Conservation (phyloP, 2,797 vertebrate genomes). For the Phoebastria nigripes region DNA sequence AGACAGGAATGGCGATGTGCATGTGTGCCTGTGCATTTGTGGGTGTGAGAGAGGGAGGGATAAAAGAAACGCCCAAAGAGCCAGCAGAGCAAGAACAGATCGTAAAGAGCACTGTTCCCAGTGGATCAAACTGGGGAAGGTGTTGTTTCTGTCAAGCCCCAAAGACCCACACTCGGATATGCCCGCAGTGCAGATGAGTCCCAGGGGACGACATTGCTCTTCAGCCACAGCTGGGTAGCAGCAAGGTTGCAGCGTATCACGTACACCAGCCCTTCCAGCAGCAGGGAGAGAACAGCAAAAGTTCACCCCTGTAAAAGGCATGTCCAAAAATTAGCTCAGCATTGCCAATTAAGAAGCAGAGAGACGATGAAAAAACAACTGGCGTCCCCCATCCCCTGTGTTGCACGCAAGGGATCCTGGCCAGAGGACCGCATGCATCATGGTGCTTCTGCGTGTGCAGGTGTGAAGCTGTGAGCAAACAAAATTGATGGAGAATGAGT, state of each 20-base stretch:
- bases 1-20: rapidly evolving
- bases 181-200: not conserved
- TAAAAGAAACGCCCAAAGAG: not conserved
- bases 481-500: not conserved
- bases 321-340: not conserved
- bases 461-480: not conserved
- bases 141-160: not conserved
- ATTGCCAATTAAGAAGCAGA: not conserved
- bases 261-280: not conserved
- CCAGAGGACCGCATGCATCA: not conserved
- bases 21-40: not conserved
- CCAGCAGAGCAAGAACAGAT: not conserved
- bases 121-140: rapidly evolving
- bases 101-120: not conserved
- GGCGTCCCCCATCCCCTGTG: rapidly evolving
- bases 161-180: not conserved
- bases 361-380: not conserved
- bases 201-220: not conserved
- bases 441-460: not conserved
- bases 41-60: no score
- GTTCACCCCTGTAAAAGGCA: not conserved
- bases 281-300: not conserved
- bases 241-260: not conserved
- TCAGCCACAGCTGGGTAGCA: not conserved
- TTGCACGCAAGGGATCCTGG: not conserved